Base-by-base conservation (phyloP, 1,140 invertebrate genomes). In the Zaprionus ornatus region DNA sequence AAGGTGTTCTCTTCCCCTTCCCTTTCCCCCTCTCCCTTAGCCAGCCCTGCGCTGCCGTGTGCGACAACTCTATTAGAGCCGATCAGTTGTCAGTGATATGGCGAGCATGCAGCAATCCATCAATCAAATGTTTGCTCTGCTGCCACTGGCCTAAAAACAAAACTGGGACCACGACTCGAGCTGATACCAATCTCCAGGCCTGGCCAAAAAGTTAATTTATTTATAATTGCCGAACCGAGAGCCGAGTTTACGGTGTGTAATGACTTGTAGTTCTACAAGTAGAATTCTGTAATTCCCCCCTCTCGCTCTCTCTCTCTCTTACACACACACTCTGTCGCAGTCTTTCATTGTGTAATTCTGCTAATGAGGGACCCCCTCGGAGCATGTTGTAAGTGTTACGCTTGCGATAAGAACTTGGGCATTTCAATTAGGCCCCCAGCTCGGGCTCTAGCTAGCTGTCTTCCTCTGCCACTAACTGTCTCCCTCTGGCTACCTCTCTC, bases 131-230 rank as follows among this genome's bases (percentile, higher is more conserved):
- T 74, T 68, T 45, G 52, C 55, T 59, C 61, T 59, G 21, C 61
- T 68, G 6, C 40, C 29, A 32, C 29, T 32, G 37, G 37, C 6
- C 45, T 12, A 19, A n/a, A n/a, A 4, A 76, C 74, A 17, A 17
- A 45, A 45, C 40, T 42, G 40, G n/a, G 5, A 6, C n/a, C 40
- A n/a, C 7, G 19, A 65, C 32, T 32, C 12, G 19, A 32, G n/a
- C 65, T 79, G 85, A 88, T 85, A 74, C 78, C 59, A 81, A 90
- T 88, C 84, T 71, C 70, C 54, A 68, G 70, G 70, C 54, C 68
- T 81, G 81, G 82, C 79, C 81, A 90, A 85, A 82, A 90, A 77
- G 82, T 91, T 92, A 92, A 92, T 92, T 92, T 86, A 91, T 90
- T 92, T 92, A 92, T 92, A 92, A 92, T 92, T 91, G 84, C 84